phyloP scores from a whole-genome alignment of 2,888 invertebrate genomes.

The Clistopyga incitator region DNA sequence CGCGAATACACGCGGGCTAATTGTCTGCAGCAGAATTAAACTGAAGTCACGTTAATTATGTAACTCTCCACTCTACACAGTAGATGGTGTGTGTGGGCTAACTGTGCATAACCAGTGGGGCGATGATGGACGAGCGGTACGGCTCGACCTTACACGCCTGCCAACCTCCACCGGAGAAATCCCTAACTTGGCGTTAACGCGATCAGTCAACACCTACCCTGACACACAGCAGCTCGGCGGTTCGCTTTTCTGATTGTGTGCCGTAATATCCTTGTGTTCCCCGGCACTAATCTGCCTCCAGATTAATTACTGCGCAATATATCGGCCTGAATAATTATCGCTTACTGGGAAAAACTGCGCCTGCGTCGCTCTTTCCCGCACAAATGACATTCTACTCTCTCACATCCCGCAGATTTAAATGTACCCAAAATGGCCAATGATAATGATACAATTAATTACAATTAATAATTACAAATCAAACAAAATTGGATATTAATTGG shows the following conservation, averaged over 20 bases:
- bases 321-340: slow-evolving; percentile 79
- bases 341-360: slow-evolving; percentile 72
- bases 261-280: slow-evolving; percentile 67
- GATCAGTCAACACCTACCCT: slow-evolving; percentile 83
- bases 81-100: slow-evolving; percentile 56
- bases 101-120: slow-evolving; percentile 74
- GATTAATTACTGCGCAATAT: slow-evolving; percentile 82
- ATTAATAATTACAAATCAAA: no score
- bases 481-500: no score
- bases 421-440: no score
- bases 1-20: slow-evolving; percentile 73
- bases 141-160: slow-evolving; percentile 76
- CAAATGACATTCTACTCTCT: slow-evolving; percentile 42
- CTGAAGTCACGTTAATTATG: slow-evolving; percentile 84
- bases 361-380: slow-evolving; percentile 46
- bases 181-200: slow-evolving; percentile 83
- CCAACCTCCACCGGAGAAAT: slow-evolving; percentile 81
- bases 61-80: slow-evolving; percentile 75
- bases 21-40: slow-evolving; percentile 83
- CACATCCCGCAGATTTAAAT: no score
- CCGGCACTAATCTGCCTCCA: slow-evolving; percentile 80
- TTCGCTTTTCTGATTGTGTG: slow-evolving; percentile 38
- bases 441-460: no score
- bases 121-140: slow-evolving; percentile 79
- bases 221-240: slow-evolving; percentile 62